Percentiles rank a stretch among this genome's conserved stretches.
Evolutionary conservation across 2,113 vertebrate species (phyloP).

Genomic region (Hippopotamus amphibius): DNA sequence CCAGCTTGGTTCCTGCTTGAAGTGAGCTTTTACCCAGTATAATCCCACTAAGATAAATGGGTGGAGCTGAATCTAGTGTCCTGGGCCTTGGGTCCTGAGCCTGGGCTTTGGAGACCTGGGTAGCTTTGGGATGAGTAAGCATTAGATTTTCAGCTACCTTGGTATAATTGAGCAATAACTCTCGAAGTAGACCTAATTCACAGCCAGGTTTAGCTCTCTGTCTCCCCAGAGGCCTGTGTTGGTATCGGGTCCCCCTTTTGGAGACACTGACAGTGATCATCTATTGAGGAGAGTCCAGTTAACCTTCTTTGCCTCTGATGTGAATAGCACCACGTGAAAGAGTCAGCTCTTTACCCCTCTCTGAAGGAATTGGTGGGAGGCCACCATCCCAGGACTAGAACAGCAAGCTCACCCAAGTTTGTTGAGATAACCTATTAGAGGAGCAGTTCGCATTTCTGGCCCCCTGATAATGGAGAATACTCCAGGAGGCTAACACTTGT

Average conservation of each 20-base stretch:
- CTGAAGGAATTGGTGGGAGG: constrained; percentile 55
- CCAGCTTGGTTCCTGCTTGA: background rate
- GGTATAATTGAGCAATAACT: constrained; percentile 58
- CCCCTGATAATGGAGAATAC: constrained; percentile 7
- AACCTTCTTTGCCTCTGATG: constrained; percentile 46
- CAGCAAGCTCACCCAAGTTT: background rate
- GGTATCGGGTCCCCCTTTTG: background rate
- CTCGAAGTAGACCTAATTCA: constrained; percentile 73
- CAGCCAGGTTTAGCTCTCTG: constrained; percentile 49
- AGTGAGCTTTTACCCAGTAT: constrained; percentile 48
- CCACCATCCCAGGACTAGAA: constrained; percentile 20
- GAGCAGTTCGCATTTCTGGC: constrained; percentile 50
- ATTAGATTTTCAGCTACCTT: constrained; percentile 62
- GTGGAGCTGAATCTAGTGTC: constrained; percentile 47
- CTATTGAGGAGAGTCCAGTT: constrained; percentile 54
- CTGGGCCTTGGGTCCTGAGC: constrained; percentile 56
- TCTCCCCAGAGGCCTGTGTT: constrained; percentile 61
- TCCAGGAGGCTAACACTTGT: constrained; percentile 5
- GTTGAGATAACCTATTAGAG: constrained; percentile 43
- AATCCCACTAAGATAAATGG: constrained; percentile 26
- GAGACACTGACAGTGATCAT: constrained; percentile 38
- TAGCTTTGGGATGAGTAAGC: constrained; percentile 72
- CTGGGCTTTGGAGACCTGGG: constrained; percentile 57
- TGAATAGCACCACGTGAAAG: background rate
- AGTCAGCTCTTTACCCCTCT: constrained; percentile 22